phyloP scores from a whole-genome alignment of 2,888 invertebrate species.

The Stenchaetothrips biformis region DNA sequence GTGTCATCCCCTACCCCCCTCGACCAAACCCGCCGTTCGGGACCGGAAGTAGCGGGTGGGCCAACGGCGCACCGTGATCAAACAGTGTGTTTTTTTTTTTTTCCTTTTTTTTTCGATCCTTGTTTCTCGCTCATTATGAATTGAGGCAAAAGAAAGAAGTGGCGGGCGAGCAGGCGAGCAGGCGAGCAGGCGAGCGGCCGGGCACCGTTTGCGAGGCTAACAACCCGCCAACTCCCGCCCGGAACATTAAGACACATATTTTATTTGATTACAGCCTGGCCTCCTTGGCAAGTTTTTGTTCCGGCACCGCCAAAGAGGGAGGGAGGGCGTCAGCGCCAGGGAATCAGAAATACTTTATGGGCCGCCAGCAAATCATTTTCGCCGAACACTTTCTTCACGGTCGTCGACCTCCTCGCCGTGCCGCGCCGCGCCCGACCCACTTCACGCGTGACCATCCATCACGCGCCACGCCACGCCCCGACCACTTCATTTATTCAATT shows the following conservation, averaged over 20 bases:
- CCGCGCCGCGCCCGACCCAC: neutral
- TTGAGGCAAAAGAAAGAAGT: neutral
- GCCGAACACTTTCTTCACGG: too few species aligned
- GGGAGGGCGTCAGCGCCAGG: neutral
- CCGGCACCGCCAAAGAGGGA: neutral
- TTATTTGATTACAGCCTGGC: neutral
- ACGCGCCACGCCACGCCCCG: too few species aligned
- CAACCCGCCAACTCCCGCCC: neutral
- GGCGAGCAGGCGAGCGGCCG: neutral
- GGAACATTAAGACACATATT: constrained; percentile 18
- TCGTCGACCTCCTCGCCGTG: too few species aligned
- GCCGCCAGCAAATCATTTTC: neutral
- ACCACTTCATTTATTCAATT: too few species aligned
- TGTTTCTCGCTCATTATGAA: neutral
- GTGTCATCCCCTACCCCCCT: too few species aligned
- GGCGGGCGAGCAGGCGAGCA: neutral
- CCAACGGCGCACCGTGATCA: too few species aligned
- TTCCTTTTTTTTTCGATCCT: neutral
- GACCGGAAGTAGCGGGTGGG: too few species aligned
- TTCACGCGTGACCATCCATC: too few species aligned
- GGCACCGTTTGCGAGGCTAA: neutral
- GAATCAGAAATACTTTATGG: neutral
- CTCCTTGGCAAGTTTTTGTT: neutral
- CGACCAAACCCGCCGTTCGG: too few species aligned
- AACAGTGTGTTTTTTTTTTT: too few species aligned